Conservation (phyloP, 2,797 vertebrate genomes). For the Enteromius unitaeniatus region DNA sequence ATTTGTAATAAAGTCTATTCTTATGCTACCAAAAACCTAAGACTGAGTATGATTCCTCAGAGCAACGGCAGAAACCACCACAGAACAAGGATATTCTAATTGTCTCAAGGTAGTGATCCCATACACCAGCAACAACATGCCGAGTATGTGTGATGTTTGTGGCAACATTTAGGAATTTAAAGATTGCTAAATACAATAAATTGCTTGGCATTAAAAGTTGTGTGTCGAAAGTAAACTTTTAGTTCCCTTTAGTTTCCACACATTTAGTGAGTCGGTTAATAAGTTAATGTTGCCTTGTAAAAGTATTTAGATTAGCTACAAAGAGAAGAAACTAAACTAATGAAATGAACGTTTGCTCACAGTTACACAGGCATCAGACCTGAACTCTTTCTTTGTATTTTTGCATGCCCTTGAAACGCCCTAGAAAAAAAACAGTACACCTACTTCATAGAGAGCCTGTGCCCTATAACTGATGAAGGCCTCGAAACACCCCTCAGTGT, state of each 20-base stretch:
- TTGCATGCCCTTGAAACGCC: background rate
- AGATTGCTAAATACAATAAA: background rate
- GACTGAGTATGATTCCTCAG: too few species aligned
- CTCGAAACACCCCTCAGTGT: background rate
- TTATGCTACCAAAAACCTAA: too few species aligned
- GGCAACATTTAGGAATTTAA: background rate
- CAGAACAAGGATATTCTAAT: background rate
- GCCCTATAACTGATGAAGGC: slow-evolving; percentile 8
- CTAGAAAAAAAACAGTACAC: background rate
- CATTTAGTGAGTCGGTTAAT: background rate
- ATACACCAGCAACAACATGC: background rate
- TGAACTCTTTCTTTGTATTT: slow-evolving; percentile 1
- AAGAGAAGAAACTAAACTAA: background rate
- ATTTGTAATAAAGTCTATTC: too few species aligned
- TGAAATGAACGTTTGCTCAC: too few species aligned
- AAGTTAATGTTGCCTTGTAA: background rate
- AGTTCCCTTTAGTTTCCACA: background rate
- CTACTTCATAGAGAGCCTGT: slow-evolving; percentile 9
- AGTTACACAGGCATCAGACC: background rate
- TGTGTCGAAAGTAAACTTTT: background rate
- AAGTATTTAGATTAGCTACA: background rate
- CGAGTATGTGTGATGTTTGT: background rate
- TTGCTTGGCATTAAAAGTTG: background rate
- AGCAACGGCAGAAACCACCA: too few species aligned
- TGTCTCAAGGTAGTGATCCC: background rate